Percentiles rank a stretch among this genome's conserved stretches.
These are phyloP conservation scores for Myiotriccus ornatus DNA, from an alignment of 2,797 vertebrate genomes.

Conservation along the genomic window DNA sequence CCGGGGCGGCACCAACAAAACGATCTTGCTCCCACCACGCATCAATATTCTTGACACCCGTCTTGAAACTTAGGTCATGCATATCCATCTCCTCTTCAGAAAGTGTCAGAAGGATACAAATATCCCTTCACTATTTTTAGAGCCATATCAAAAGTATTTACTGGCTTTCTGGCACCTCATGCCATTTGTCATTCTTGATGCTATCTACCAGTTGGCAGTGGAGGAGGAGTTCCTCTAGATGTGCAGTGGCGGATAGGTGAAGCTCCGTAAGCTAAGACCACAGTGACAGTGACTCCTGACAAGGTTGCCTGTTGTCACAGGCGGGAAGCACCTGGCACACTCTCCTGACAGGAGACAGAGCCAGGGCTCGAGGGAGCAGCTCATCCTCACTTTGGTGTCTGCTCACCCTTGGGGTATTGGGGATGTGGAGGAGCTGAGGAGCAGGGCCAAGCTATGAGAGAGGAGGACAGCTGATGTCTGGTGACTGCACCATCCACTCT, in stretches of 20 bases:
- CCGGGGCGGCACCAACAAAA: constrained; percentile 31
- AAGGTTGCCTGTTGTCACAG: neutral
- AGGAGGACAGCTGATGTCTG: neutral
- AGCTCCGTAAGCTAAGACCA: neutral
- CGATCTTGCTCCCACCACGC: constrained; percentile 51
- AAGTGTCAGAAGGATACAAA: constrained; percentile 71
- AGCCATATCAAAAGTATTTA: constrained; percentile 72
- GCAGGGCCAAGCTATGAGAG: neutral
- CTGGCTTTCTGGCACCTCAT: constrained; percentile 70
- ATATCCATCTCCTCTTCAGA: constrained; percentile 74
- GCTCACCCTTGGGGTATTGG: neutral
- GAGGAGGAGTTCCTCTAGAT: neutral
- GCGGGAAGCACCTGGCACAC: fast-evolving
- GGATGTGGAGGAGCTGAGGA: neutral
- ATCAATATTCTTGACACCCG: constrained; percentile 78
- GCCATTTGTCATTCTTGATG: constrained; percentile 68
- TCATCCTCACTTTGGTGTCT: neutral
- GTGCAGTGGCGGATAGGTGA: neutral
- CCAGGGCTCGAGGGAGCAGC: fast-evolving
- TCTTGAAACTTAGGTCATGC: constrained; percentile 75
- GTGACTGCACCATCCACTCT: neutral
- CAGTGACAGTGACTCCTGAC: neutral
- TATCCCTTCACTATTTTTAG: constrained; percentile 77
- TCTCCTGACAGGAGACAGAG: neutral
- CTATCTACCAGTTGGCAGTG: neutral